Evolutionary conservation across 2,797 vertebrate species (phyloP).

Genomic region (Petrocephalus sullivani): DNA sequence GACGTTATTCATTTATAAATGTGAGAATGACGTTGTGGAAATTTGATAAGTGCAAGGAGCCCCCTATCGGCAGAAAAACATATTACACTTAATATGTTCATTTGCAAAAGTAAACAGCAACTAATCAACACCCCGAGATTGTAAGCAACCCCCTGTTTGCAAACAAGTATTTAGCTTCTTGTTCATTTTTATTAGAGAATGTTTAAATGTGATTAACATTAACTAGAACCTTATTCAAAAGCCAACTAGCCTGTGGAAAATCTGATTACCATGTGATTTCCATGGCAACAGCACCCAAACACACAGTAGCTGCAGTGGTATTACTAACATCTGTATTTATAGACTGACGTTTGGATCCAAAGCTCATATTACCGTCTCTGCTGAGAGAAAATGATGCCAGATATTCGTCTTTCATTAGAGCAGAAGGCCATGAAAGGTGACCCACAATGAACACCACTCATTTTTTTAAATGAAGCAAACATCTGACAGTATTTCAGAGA

Average conservation of each 20-base stretch:
- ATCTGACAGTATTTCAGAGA: background rate
- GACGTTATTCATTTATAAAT: background rate
- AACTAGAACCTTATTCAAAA: slow-evolving; percentile 6
- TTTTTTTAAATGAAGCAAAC: background rate
- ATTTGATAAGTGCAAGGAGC: background rate
- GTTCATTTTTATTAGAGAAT: background rate
- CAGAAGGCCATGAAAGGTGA: background rate
- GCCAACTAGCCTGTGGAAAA: background rate
- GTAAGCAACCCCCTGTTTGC: background rate
- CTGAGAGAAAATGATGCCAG: background rate
- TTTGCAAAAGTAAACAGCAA: background rate
- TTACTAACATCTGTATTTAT: slow-evolving; percentile 19
- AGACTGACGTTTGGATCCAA: background rate
- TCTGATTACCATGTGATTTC: slow-evolving; percentile 28
- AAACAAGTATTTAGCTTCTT: background rate
- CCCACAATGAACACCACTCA: background rate
- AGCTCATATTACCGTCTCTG: background rate
- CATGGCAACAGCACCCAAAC: slow-evolving; percentile 44
- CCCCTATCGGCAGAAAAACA: background rate
- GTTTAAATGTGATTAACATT: background rate
- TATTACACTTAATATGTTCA: background rate
- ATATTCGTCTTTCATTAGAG: background rate
- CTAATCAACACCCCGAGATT: background rate
- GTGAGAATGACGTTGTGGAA: background rate
- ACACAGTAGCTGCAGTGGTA: slow-evolving; percentile 38